phyloP scores from a whole-genome alignment of 2,113 vertebrate species.

The Potamarius usumacintae region DNA sequence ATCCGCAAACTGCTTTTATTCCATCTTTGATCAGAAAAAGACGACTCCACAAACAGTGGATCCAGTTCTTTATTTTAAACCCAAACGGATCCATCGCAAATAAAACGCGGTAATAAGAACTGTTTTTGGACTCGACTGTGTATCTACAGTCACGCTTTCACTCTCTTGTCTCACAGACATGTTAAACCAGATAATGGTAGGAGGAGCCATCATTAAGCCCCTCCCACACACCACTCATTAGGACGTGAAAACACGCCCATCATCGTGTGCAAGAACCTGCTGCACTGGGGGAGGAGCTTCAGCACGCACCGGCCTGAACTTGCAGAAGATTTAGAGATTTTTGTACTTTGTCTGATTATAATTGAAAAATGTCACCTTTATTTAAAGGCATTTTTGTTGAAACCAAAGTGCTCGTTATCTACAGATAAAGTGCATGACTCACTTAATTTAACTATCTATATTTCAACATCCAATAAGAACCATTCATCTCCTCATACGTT shows the following conservation, averaged over 20 bases:
- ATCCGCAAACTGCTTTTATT: not conserved
- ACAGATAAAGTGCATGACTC: too few species aligned
- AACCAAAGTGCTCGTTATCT: not conserved
- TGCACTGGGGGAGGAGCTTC: constrained; percentile 87
- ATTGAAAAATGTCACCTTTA: not conserved
- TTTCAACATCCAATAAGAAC: not conserved
- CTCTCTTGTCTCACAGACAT: constrained; percentile 76
- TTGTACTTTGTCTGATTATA: not conserved
- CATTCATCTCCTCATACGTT: not conserved
- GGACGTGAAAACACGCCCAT: constrained; percentile 94
- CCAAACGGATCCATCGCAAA: not conserved
- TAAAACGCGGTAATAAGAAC: not conserved
- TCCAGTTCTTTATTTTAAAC: not conserved
- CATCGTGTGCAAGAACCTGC: constrained; percentile 87
- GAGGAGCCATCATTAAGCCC: constrained; percentile 63
- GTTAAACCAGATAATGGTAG: constrained; percentile 73
- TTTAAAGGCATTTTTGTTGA: not conserved
- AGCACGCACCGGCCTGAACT: constrained; percentile 92
- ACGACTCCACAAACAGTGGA: not conserved
- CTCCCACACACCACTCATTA: constrained; percentile 92
- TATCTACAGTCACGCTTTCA: not conserved
- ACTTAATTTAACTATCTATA: not conserved
- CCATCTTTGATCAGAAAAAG: not conserved
- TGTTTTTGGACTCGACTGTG: not conserved
- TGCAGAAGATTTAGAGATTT: constrained; percentile 57